phyloP scores from a whole-genome alignment of 2,888 invertebrate genomes.

The Halictus ligatus region DNA sequence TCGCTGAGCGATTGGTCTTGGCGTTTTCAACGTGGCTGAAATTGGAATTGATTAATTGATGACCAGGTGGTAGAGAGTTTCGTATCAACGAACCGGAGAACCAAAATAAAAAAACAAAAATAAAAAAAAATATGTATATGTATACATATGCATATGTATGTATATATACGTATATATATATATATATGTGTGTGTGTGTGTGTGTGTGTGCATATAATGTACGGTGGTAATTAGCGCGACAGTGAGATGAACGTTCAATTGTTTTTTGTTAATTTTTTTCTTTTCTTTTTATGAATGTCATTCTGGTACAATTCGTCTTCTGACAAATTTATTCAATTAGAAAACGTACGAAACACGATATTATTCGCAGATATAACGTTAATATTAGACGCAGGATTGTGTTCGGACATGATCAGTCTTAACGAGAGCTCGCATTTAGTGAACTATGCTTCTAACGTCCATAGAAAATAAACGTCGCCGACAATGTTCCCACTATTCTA shows the following conservation, averaged over 20 bases:
- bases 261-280: not conserved
- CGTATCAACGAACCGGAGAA: constrained; percentile 20
- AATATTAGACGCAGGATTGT: constrained; percentile 47
- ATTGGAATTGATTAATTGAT: constrained; percentile 33
- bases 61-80: constrained; percentile 6
- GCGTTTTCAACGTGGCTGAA: constrained; percentile 35
- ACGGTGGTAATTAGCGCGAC: constrained; percentile 18
- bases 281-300: constrained; percentile 36
- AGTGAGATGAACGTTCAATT: constrained; percentile 34
- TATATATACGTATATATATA: no score
- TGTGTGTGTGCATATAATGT: not conserved
- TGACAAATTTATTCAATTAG: constrained; percentile 64
- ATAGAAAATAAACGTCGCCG: constrained; percentile 42
- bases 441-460: constrained; percentile 15
- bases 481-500: constrained; percentile 10
- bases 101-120: constrained; percentile 19
- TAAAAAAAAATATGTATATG: no score
- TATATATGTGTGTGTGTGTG: not conserved
- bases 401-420: constrained; percentile 62
- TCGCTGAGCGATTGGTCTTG: constrained; percentile 12
- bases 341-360: constrained; percentile 56
- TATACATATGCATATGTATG: no score
- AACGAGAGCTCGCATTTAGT: constrained; percentile 44
- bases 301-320: constrained; percentile 51
- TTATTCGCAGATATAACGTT: constrained; percentile 40